These are phyloP conservation scores for Apis laboriosa DNA, from an alignment of 1,140 invertebrate genomes.

Conservation along the genomic window DNA sequence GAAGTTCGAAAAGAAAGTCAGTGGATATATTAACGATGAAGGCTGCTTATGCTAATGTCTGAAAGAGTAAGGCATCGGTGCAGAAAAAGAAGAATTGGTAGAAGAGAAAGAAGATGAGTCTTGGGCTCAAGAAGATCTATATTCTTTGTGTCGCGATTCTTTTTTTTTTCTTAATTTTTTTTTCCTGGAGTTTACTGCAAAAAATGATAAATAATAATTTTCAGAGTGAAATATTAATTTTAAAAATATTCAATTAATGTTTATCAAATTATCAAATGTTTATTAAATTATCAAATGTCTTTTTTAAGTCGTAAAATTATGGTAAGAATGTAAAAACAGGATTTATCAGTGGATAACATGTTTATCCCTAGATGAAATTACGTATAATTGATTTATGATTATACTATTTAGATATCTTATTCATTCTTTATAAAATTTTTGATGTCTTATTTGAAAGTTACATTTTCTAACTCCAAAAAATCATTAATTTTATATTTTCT, in stretches of 20 bases:
- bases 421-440: background rate
- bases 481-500: background rate
- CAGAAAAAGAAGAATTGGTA: background rate
- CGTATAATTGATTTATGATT: background rate
- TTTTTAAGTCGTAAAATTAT: background rate
- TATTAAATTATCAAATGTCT: too few species aligned
- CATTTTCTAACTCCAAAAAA: background rate
- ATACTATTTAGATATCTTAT: background rate
- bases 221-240: background rate
- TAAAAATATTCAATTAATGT: background rate
- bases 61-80: background rate
- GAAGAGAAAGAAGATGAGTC: slow-evolving; percentile 13
- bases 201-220: background rate
- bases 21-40: slow-evolving; percentile 31
- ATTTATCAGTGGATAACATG: background rate
- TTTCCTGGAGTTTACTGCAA: background rate
- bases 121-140: slow-evolving; percentile 3
- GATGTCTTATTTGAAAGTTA: background rate
- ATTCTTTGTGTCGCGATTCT: background rate
- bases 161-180: background rate
- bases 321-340: background rate
- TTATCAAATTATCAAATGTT: too few species aligned
- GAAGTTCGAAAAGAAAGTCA: slow-evolving; percentile 59
- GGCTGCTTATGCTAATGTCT: slow-evolving; percentile 57
- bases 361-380: background rate